A percentile compares a stretch with the other conserved stretches of the same genome.
These are phyloP conservation scores for Stegastes partitus DNA, from an alignment of 2,113 vertebrate species.

Conservation along the genomic window DNA sequence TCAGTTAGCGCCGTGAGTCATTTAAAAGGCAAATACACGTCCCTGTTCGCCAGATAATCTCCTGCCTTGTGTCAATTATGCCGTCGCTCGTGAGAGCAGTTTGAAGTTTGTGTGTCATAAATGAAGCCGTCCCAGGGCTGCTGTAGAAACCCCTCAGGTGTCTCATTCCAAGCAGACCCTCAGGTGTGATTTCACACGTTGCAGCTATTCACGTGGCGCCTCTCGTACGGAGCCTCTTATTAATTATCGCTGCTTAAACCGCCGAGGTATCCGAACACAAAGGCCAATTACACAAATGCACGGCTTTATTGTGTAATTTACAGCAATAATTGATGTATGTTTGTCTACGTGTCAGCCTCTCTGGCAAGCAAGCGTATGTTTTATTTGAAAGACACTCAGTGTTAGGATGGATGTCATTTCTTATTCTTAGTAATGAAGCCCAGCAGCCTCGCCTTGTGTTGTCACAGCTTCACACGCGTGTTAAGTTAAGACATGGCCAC, in stretches of 20 bases:
- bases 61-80: constrained; percentile 44
- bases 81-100: constrained; percentile 21
- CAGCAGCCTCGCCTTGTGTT: not conserved
- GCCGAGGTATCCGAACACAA: constrained; percentile 74
- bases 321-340: constrained; percentile 65
- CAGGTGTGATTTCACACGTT: constrained; percentile 78
- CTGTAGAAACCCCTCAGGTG: constrained; percentile 76
- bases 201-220: constrained; percentile 68
- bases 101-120: constrained; percentile 40
- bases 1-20: constrained; percentile 38
- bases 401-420: not conserved
- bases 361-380: constrained; percentile 23
- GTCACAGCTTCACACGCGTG: not conserved
- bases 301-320: constrained; percentile 70
- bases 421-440: not conserved
- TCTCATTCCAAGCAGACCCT: constrained; percentile 75
- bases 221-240: constrained; percentile 64
- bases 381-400: constrained; percentile 17
- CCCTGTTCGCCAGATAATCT: constrained; percentile 28
- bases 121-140: constrained; percentile 51
- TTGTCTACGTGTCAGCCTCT: constrained; percentile 52
- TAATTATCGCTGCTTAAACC: constrained; percentile 80
- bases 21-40: constrained; percentile 45
- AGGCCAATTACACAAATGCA: constrained; percentile 68
- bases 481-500: constrained; percentile 10